Evolutionary conservation across 92 coral and sea anemone species (phyloP), one percentile per base, ranked within the genome.

Genomic region (Palythoa grandis): DNA sequence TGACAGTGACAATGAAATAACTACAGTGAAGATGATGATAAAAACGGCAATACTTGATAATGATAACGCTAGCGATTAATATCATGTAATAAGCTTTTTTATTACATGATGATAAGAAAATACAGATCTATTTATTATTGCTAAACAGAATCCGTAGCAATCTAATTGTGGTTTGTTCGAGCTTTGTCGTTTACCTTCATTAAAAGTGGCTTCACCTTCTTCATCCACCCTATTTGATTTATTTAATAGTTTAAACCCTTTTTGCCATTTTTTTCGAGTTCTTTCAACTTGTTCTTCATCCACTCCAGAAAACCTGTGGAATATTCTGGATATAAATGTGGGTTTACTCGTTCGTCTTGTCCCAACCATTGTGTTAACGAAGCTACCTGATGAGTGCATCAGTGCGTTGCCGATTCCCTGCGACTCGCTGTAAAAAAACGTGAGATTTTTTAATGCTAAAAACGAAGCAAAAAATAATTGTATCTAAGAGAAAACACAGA

Each of bases 401-500:
- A 87, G 25, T 12, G 76, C 85, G 70, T 83, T 48, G 2, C 87
- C 88, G 16, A 90, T 60, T n/a, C 85, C 91, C 57, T 65, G 73
- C 7, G 85, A 80, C 60, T 65, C 72, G 20, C 85, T 80, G 73
- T 19, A 16, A 66, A 43, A 37, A n/a, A 2, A 17, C 35, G 4
- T 23, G 15, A 43, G 0, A 5, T 5, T 43, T 43, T 43, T 43
- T 43, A 43, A 8, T 43, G 7, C 7, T 8, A 43, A 8, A 43
- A 43, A 43, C 50, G 50, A 43, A 43, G 9, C 6, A 43, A 43
- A 16, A 5, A 16, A 22, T 17, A 56, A 12, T n/a, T 7, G 61
- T 56, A 56, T 10, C 1, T 12, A 56, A 17, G 13, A 17, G 7
- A 7, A 11, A 68, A 24, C 16, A 11, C 29, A 23, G 40, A 23